Percentiles rank a stretch among this genome's conserved stretches.
These are phyloP conservation scores for Noctuana brunneofusca DNA, from an alignment of 2,888 invertebrate species.

Conservation along the genomic window DNA sequence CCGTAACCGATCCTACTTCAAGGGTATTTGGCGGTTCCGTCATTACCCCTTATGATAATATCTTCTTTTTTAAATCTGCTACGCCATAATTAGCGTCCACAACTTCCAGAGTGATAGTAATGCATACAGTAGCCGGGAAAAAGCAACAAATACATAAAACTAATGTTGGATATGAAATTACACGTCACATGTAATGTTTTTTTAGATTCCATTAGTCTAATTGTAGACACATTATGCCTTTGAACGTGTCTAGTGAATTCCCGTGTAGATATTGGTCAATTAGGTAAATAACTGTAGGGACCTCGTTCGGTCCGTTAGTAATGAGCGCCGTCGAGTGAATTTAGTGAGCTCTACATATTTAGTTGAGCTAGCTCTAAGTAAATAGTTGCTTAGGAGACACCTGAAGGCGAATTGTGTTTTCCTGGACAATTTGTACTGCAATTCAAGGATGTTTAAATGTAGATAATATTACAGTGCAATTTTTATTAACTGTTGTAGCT, in stretches of 20 bases:
- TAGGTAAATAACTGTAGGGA: constrained; percentile 45
- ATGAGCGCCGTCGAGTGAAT: constrained; percentile 28
- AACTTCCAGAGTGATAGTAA: too few relatives aligned
- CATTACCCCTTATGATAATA: too few relatives aligned
- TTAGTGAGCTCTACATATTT: constrained; percentile 29
- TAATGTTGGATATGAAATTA: not conserved
- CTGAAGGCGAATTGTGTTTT: constrained; percentile 3
- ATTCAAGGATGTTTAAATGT: not conserved
- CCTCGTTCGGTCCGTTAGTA: constrained; percentile 33
- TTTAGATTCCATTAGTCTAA: constrained; percentile 39
- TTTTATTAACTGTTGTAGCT: too few relatives aligned
- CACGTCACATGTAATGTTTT: not conserved
- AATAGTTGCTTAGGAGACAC: constrained; percentile 17
- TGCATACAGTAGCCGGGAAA: too few relatives aligned
- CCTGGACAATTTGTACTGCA: not conserved
- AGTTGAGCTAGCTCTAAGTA: constrained; percentile 9
- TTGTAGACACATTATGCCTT: constrained; percentile 28
- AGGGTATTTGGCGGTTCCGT: too few relatives aligned
- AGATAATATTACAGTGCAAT: not conserved
- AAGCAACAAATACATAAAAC: too few relatives aligned
- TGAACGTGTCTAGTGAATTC: constrained; percentile 18
- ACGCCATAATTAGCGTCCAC: too few relatives aligned
- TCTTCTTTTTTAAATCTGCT: too few relatives aligned
- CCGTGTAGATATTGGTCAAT: constrained; percentile 41
- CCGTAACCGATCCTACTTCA: too few relatives aligned